Evolutionary conservation across 2,888 invertebrate genomes (phyloP).

Genomic region (Smittia aterrima): DNA sequence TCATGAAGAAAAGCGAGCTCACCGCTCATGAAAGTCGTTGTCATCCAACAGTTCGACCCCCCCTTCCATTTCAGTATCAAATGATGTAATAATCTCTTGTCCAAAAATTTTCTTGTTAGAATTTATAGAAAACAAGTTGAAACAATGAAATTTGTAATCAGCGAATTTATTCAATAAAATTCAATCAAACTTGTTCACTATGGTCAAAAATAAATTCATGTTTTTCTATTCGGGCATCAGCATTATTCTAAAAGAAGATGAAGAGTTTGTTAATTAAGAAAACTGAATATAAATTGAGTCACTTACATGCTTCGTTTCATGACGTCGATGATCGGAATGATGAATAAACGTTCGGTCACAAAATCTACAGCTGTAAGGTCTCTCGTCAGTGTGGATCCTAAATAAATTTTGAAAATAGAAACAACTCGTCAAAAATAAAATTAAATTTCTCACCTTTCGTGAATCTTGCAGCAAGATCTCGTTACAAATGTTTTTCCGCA

Average conservation of each 20-base stretch:
- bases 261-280: too few species aligned
- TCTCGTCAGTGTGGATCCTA: conserved; percentile 12
- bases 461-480: neutral
- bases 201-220: too few species aligned
- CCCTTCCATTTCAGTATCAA: conserved; percentile 2
- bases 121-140: too few species aligned
- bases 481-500: conserved; percentile 26
- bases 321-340: conserved; percentile 22
- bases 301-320: neutral
- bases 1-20: conserved; percentile 27
- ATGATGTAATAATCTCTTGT: too few species aligned
- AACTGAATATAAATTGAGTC: too few species aligned
- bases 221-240: too few species aligned
- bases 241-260: too few species aligned
- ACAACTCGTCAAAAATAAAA: too few species aligned
- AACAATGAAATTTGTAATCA: too few species aligned
- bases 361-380: conserved; percentile 5
- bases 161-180: too few species aligned
- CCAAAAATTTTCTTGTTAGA: too few species aligned
- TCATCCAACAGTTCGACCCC: neutral
- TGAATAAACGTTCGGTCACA: conserved; percentile 15
- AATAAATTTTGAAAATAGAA: neutral
- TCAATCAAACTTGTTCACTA: too few species aligned
- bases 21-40: neutral
- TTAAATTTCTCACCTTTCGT: neutral